Evolutionary conservation across 2,113 vertebrate species (phyloP), one percentile per base, ranked within the genome.

Genomic region (Callionymus lyra): DNA sequence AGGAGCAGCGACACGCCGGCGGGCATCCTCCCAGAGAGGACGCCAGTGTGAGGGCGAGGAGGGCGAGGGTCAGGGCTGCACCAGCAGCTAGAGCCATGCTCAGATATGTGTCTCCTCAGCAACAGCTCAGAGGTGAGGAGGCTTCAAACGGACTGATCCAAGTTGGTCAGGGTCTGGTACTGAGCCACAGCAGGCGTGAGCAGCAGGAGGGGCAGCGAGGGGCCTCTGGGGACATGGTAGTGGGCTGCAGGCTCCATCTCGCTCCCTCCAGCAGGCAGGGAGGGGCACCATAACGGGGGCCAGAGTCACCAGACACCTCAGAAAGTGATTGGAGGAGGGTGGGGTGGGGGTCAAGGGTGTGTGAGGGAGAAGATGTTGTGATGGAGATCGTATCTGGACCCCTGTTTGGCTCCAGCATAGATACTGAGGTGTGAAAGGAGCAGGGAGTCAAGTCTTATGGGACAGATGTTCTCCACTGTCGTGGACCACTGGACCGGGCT

Each of bases 281-380:
- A 64, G 42, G 50, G n/a, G n/a, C n/a, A n/a, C n/a, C n/a, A n/a
- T n/a, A n/a, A n/a, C n/a, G n/a, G n/a, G n/a, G 72, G 75, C 73
- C 72, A 67, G 68, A 79, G 84, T 83, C 79, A 86, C 78, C 79
- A 79, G 82, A 85, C 77, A 82, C 78, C 77, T 81, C 58, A 3
- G 63, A 52, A 33, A 70, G 50, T 16, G 4, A 47, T 2, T 10
- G 45, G 33, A 27, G 18, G 18, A 36, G 31, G 52, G 66, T 47
- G 44, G 53, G 52, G 46, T 10, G 21, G 47, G 45, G 47, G 51
- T 51, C 14, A 31, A 16, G 48, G 35, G 50, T 45, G 52, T 57
- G 59, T 41, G 58, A 33, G 33, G 53, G 53, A 61, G 53, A 50
- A 62, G 72, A 65, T 61, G 67, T 16, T 44, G 42, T 50, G 50